phyloP scores from a whole-genome alignment of 2,888 invertebrate species.

The Eustalomyia histrio region DNA sequence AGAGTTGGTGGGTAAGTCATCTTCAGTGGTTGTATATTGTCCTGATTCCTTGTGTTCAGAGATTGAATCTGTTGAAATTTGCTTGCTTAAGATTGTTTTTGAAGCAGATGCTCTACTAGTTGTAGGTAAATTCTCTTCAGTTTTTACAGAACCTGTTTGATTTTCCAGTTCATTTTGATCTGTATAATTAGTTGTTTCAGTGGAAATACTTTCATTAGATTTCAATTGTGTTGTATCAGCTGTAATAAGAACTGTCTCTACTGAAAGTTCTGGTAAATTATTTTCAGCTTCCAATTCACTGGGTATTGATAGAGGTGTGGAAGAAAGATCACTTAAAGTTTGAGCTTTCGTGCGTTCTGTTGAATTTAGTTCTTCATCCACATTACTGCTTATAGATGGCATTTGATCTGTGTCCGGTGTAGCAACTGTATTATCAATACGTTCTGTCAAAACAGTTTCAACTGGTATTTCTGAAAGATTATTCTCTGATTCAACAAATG shows the following conservation, averaged over 20 bases:
- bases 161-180: not conserved
- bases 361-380: not conserved
- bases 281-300: slow-evolving; percentile 44
- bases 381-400: not conserved
- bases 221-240: not conserved
- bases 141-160: not conserved
- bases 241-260: slow-evolving; percentile 40
- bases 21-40: too few species aligned
- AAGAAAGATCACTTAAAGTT: not conserved
- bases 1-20: not conserved
- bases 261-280: slow-evolving; percentile 38
- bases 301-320: slow-evolving; percentile 1
- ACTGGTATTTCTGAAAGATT: slow-evolving; percentile 27
- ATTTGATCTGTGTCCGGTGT: not conserved
- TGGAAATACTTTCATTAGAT: not conserved
- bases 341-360: not conserved
- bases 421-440: not conserved
- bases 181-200: not conserved
- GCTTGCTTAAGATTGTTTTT: too few species aligned
- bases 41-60: too few species aligned
- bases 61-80: not conserved
- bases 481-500: slow-evolving; percentile 37
- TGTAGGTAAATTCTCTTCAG: not conserved
- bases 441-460: slow-evolving; percentile 13
- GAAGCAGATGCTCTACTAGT: not conserved